Percentiles rank a stretch among this genome's conserved stretches.
Conservation (phyloP, 1,140 invertebrate species). For the Spodoptera litura region DNA sequence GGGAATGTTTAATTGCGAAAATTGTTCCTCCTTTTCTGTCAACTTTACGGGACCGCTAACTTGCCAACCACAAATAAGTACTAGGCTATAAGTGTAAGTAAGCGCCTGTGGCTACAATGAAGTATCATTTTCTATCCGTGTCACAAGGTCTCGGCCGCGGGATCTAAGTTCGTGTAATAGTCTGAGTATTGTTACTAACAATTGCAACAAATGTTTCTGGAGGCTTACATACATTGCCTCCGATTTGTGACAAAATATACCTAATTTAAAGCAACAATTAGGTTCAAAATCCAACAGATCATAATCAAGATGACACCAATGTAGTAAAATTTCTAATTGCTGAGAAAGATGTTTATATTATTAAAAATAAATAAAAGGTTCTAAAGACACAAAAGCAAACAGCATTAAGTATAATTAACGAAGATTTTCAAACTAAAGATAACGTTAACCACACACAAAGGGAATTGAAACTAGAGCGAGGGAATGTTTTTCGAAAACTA, state of each 20-base stretch:
- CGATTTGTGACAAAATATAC: too few relatives aligned
- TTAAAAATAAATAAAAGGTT: too few relatives aligned
- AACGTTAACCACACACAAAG: background rate
- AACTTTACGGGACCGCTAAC: conserved; percentile 27
- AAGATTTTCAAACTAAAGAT: conserved; percentile 11
- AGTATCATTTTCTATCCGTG: conserved; percentile 38
- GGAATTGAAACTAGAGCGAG: conserved; percentile 11
- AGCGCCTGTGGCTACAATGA: conserved; percentile 34
- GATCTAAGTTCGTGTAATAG: conserved; percentile 16
- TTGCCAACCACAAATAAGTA: conserved; percentile 36
- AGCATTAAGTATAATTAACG: too few relatives aligned
- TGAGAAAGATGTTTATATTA: too few relatives aligned
- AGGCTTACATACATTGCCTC: background rate
- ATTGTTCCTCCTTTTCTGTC: conserved; percentile 28
- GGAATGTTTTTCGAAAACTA: background rate
- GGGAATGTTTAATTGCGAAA: background rate
- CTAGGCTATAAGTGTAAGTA: conserved; percentile 22
- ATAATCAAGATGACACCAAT: too few relatives aligned
- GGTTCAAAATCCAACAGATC: too few relatives aligned
- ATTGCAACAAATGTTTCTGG: background rate
- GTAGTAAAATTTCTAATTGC: too few relatives aligned
- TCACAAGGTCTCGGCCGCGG: conserved; percentile 33
- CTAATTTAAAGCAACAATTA: too few relatives aligned
- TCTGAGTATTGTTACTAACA: background rate
- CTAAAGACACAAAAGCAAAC: too few relatives aligned